Conservation (phyloP, 2,888 invertebrate genomes). For the Mesorhabditis sp. region DNA sequence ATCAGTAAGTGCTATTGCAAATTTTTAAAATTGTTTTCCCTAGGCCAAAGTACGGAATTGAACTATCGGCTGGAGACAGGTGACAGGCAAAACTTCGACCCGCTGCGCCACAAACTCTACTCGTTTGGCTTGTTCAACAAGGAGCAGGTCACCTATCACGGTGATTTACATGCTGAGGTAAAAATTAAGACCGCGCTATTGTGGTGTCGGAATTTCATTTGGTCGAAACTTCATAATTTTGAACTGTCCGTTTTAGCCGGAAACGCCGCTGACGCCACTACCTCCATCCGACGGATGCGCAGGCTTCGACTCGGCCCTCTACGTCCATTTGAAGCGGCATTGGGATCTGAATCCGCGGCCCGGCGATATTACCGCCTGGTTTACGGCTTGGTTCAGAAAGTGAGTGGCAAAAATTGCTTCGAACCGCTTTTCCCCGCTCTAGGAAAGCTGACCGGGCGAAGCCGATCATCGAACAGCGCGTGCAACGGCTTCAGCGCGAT, state of each 20-base stretch:
- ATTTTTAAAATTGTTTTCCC: background rate
- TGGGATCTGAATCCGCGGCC: constrained; percentile 46
- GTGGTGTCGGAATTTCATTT: too few species aligned
- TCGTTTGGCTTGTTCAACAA: constrained; percentile 24
- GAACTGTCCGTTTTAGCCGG: too few species aligned
- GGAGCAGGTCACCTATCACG: constrained; percentile 7
- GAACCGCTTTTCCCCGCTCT: background rate
- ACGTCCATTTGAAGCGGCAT: constrained; percentile 43
- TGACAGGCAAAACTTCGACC: background rate
- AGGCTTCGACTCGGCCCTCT: constrained; percentile 33
- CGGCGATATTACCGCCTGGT: constrained; percentile 33
- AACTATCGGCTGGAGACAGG: constrained; percentile 25
- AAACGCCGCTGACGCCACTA: constrained; percentile 10
- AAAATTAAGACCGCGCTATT: background rate
- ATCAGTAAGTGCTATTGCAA: constrained; percentile 15
- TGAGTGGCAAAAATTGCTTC: background rate
- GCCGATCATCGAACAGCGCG: constrained; percentile 21
- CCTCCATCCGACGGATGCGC: constrained; percentile 26
- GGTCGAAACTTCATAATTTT: too few species aligned
- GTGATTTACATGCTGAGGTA: background rate
- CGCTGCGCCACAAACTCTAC: constrained; percentile 20
- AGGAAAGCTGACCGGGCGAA: background rate
- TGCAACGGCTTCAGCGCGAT: constrained; percentile 29
- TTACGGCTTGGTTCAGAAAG: constrained; percentile 24
- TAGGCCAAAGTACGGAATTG: constrained; percentile 41